A percentile compares a stretch with the other conserved stretches of the same genome.
phyloP scores from a whole-genome alignment of 2,113 vertebrate species.

The Microtus ochrogaster region DNA sequence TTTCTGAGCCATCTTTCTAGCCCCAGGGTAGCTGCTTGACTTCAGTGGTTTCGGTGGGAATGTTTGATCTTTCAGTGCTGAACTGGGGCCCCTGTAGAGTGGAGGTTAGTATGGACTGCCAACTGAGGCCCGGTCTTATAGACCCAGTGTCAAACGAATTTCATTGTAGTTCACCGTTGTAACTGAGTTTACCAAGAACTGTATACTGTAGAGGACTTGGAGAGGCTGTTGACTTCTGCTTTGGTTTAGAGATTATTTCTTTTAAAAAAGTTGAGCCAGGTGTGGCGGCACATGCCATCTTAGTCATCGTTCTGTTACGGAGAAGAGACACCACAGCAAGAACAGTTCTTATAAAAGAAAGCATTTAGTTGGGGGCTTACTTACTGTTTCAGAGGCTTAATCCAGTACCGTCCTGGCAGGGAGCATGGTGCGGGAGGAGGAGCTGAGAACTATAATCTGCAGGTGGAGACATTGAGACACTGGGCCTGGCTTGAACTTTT shows the following conservation, averaged over 20 bases:
- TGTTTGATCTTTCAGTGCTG: conserved; percentile 31
- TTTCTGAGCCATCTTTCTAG: neutral
- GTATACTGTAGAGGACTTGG: neutral
- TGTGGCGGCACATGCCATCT: neutral
- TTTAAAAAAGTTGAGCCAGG: neutral
- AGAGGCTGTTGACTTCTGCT: conserved; percentile 13
- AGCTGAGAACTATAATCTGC: neutral
- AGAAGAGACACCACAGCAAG: neutral
- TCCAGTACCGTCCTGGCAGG: neutral
- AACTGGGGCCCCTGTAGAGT: conserved; percentile 38
- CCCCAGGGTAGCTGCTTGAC: neutral
- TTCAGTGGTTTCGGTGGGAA: conserved; percentile 30
- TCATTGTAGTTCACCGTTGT: conserved; percentile 26
- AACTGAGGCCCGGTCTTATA: neutral
- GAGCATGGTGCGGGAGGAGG: neutral
- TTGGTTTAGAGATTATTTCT: conserved; percentile 5
- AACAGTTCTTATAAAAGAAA: neutral
- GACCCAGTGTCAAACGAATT: conserved; percentile 28
- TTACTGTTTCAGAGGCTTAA: neutral
- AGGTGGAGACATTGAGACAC: neutral
- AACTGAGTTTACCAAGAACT: conserved; percentile 29
- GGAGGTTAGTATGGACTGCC: neutral
- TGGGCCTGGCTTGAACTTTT: neutral
- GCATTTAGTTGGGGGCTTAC: neutral
- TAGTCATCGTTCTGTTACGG: neutral